Evolutionary conservation across 2,797 vertebrate genomes (phyloP), one percentile per base, ranked within the genome.

Genomic region (Microcaecilia unicolor): DNA sequence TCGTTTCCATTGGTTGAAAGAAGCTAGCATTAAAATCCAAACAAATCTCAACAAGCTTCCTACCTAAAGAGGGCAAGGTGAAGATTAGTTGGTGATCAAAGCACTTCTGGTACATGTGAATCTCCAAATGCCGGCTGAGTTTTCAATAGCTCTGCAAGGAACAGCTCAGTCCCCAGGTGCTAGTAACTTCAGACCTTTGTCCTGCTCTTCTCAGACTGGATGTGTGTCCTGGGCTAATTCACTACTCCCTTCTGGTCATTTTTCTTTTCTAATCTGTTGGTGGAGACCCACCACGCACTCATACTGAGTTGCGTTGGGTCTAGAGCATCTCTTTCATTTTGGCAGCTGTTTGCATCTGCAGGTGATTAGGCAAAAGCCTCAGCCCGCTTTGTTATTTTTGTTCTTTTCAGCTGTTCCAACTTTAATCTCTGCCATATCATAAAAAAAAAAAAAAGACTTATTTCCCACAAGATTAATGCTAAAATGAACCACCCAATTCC

Each of bases 331-430:
- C 18, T 15, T 30, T 3, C 1, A 0, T 30, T 43, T 25, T 37
- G 61, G 25, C 23, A 6, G 0, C 7, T 37, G n/a, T n/a, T 27
- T 34, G 41, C 46, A 50, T 28, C 31, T 53, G 38, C 17, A 1
- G 1, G 12, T 7, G 19, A 57, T 12, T 35, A 25, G 23, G n/a
- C 8, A 6, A 37, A 15, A 43, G 11, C 18, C 16, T 35, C 6
- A 11, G 9, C 7, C 15, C 23, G 21, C 6, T 9, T 5, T n/a
- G 27, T 9, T n/a, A 8, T 13, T n/a, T 15, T 9, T 9, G 23
- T 15, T 32, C 31, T 25, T 33, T 24, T 34, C 13, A 8, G 25
- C 18, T 4, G 12, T 1, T 33, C 18, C 24, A 14, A 20, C 8
- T 16, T 47, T 5, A 24, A 34, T 37, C 50, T 5, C 10, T 4